Base-by-base conservation (phyloP, 2,888 invertebrate species). In the Himalopsyche japonica region DNA sequence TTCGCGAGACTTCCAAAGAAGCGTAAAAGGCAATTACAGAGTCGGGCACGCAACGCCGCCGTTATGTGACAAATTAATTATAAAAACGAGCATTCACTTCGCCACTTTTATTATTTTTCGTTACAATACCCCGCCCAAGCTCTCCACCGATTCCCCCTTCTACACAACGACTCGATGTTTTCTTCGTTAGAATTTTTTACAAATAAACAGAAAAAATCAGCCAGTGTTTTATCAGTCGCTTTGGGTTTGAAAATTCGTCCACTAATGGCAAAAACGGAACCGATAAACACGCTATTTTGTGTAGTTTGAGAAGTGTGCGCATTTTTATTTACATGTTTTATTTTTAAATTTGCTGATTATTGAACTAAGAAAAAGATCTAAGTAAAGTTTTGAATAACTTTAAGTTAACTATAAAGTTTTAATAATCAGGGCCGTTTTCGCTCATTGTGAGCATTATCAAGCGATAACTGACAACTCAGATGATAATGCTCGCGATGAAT, bases 71-170 rank as follows among this genome's bases (percentile, higher is more conserved):
- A 43, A 77, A 43, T 77, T 77, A 77, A 77, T 77, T 77, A 77
- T 77, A 77, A 77, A 77, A 77, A 77, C 77, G 77, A 37, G 43
- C 34, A 70, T 70, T 70, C 70, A 70, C 70, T 70, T 70, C 27
- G 70, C 70, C 70, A 70, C 70, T 70, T 70, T 70, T 70, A 27
- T 70, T 70, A 70, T 70, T 70, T 70, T 70, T 70, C 70, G 70
- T 70, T 12, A 70, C 70, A 70, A 27, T 70, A 0, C 15, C 27
- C 20, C 24, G 10, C 70, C 30, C 12, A 24, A 24, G 24, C 27
- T 12, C 27, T 27, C 70, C 8, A 27, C 27, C 30, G 30, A 15
- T 70, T 27, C 12, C 64, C 27, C 64, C 0, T 12, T 20, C 30
- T 30, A 70, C 70, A 70, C 3, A 8, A 37, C 43, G 15, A 43